Base-by-base conservation (phyloP, 2,888 invertebrate genomes). In the Leptopilina drosophilae region DNA sequence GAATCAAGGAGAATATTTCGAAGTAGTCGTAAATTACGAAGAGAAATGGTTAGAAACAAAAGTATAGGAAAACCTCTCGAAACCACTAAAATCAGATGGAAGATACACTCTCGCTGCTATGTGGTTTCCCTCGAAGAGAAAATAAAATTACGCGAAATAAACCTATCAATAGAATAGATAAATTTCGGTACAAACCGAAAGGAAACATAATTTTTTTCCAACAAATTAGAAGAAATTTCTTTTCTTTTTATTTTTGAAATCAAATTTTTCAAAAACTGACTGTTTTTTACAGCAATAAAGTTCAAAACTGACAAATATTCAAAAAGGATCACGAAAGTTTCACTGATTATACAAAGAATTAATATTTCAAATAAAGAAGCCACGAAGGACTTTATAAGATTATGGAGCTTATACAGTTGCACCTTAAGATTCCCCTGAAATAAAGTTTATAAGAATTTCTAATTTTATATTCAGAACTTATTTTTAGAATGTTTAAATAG, bases 1-100 rank as follows among this genome's bases (percentile, higher is more conserved):
- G 53, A 56, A 69, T 69, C 69, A 67, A 49, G 67, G 67, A 26
- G 26, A 69, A 69, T 69, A 26, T 53, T 73, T 73, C 56, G 56
- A 73, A 33, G 53, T 73, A 69, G 26, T 69, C 69, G 69, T 69
- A 73, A 73, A 73, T 73, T 56, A 73, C 56, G n/a, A 33, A 69
- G 56, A 53, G 56, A 53, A 73, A 73, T 53, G 73, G 26, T 56
- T 53, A 56, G 73, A 73, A 53, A 73, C 73, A 73, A 69, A 49
- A 49, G 69, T 53, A 49, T 9, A 69, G 49, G 26, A 69, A 69
- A 73, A 56, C 73, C 69, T 12, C 53, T 69, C 26, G 20, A 69
- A 53, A 49, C 14, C 33, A 56, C 49, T 69, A 53, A 69, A 53
- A 73, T 73, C 73, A 40, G 53, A 73, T 56, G 53, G 33, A 73